A percentile compares a stretch with the other conserved stretches of the same genome.
phyloP scores from a whole-genome alignment of 1,140 invertebrate species.

The Pseudachorutes palmiensis region DNA sequence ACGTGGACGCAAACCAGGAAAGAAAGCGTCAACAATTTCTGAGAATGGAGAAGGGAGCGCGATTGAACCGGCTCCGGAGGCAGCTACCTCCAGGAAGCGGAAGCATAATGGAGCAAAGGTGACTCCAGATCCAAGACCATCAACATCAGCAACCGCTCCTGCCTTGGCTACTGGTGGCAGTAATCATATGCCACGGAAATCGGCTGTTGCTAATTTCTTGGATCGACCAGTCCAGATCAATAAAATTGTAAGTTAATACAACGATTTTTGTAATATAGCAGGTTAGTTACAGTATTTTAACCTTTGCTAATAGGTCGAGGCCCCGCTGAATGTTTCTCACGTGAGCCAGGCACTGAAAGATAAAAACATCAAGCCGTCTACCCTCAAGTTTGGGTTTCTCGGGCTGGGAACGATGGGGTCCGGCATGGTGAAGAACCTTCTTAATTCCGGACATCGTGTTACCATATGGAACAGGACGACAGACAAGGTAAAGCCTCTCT shows the following conservation, averaged over 20 bases:
- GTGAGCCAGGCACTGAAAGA: slow-evolving; percentile 70
- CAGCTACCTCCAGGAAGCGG: background rate
- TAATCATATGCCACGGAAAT: slow-evolving; percentile 52
- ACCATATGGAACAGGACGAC: slow-evolving; percentile 88
- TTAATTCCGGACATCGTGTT: slow-evolving; percentile 87
- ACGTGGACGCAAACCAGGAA: background rate
- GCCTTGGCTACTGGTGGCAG: slow-evolving; percentile 14
- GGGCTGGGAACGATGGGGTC: slow-evolving; percentile 94
- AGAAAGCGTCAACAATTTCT: background rate
- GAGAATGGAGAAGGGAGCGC: background rate
- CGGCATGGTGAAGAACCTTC: slow-evolving; percentile 87
- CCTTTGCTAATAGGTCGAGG: slow-evolving; percentile 51
- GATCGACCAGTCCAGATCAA: slow-evolving; percentile 48
- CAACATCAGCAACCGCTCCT: background rate
- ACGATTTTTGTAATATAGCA: background rate
- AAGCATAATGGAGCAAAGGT: background rate
- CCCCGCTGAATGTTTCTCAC: slow-evolving; percentile 64
- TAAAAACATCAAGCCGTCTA: slow-evolving; percentile 78
- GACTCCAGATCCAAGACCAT: background rate
- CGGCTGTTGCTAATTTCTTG: slow-evolving; percentile 51
- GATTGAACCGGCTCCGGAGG: background rate
- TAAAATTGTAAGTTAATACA: slow-evolving; percentile 8
- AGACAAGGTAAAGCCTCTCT: slow-evolving; percentile 64
- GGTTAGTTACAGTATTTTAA: too few relatives aligned
- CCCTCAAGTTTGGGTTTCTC: slow-evolving; percentile 85